phyloP scores from a whole-genome alignment of 2,888 invertebrate species.

The Volucella inanis region DNA sequence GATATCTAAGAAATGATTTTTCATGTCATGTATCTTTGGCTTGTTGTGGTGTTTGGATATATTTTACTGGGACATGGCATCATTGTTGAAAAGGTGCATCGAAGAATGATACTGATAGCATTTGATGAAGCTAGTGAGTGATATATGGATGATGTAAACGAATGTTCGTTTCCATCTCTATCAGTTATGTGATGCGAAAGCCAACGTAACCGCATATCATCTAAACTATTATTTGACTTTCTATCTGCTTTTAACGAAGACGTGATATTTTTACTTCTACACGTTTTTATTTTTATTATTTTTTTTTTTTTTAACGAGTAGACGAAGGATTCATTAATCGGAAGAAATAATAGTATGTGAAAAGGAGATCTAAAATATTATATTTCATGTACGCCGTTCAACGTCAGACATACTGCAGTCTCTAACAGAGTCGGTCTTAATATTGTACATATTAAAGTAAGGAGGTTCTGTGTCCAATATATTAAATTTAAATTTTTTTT shows the following conservation, averaged over 20 bases:
- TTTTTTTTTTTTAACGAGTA: neutral
- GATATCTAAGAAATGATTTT: slow-evolving; percentile 25
- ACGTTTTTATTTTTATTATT: neutral
- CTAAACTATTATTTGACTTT: slow-evolving; percentile 43
- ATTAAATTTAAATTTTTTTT: no score
- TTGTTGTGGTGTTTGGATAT: slow-evolving; percentile 8
- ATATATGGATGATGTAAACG: slow-evolving; percentile 31
- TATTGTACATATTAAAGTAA: no score
- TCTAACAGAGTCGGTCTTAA: no score
- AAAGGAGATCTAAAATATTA: no score
- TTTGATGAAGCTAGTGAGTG: slow-evolving; percentile 45
- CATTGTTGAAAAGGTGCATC: slow-evolving; percentile 24
- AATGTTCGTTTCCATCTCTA: slow-evolving; percentile 2
- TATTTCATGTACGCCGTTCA: no score
- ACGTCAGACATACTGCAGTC: no score
- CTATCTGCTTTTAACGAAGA: slow-evolving; percentile 20
- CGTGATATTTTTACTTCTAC: neutral
- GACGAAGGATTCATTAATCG: no score
- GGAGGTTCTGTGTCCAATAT: no score
- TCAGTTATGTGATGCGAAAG: slow-evolving; percentile 3
- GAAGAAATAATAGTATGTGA: no score
- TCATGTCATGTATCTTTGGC: slow-evolving; percentile 44
- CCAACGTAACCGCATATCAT: slow-evolving; percentile 16
- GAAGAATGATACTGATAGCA: slow-evolving; percentile 28
- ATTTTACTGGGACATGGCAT: slow-evolving; percentile 20